These are phyloP conservation scores for Syngnathus acus DNA, from an alignment of 2,797 vertebrate genomes.

Conservation along the genomic window DNA sequence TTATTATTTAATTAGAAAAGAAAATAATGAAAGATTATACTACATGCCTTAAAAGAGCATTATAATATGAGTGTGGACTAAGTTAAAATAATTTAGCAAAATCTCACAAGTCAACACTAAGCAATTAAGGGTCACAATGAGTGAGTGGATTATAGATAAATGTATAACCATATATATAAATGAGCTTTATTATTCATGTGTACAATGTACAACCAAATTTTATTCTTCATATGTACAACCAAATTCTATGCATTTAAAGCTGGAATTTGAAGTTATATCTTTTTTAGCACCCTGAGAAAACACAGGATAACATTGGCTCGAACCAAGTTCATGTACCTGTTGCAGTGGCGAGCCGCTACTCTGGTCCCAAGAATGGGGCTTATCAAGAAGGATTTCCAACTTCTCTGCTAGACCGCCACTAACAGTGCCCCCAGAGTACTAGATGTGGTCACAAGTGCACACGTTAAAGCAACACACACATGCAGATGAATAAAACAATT, in stretches of 20 bases:
- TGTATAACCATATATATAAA: too few relatives aligned
- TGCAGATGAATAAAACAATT: background rate
- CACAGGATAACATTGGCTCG: background rate
- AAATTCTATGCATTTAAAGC: background rate
- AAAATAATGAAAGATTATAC: background rate
- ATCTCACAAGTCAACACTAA: too few relatives aligned
- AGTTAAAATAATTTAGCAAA: background rate
- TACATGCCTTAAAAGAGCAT: background rate
- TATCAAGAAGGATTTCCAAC: background rate
- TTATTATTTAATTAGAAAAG: background rate
- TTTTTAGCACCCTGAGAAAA: background rate
- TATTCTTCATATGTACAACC: background rate
- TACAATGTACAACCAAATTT: background rate
- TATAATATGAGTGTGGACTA: background rate
- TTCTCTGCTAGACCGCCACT: constrained; percentile 1
- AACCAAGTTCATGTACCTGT: background rate
- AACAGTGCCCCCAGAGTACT: background rate
- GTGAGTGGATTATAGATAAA: too few relatives aligned
- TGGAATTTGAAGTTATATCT: background rate
- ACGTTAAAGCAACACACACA: background rate
- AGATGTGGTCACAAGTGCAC: background rate
- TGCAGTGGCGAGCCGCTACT: background rate
- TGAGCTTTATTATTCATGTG: too few relatives aligned
- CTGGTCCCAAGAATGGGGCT: background rate
- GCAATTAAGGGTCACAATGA: too few relatives aligned